Base-by-base conservation (phyloP, 2,797 vertebrate species). In the Selene dorsalis region DNA sequence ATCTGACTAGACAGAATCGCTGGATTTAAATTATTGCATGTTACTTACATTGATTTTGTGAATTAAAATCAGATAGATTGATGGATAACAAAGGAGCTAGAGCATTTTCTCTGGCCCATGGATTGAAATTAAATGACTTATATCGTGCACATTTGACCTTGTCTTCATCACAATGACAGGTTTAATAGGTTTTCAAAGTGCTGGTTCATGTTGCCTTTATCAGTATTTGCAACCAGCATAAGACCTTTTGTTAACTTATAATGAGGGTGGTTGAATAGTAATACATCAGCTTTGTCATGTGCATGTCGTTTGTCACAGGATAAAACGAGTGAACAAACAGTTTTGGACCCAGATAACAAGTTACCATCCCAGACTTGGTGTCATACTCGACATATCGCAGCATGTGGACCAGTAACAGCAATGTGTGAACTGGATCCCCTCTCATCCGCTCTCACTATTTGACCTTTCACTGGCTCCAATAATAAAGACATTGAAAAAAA, bases 381-480 rank as follows among this genome's bases (percentile, higher is more conserved):
- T 57, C 61, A 28, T n/a, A 10, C 3, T 50, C 12, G 16, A 53
- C 61, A 39, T n/a, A 24, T 39, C 22, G 12, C 3, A 0, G 14
- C 13, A 4, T 48, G 38, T 0, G n/a, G 9, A 39, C 20, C n/a
- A 12, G 56, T 17, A 6, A 4, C 13, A 48, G 50, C 35, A 9
- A 24, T 0, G 32, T 26, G 50, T 32, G 56, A 71, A 72, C 22
- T 12, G 12, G 17, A 63, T 35, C 61, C 12, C 6, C 18, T 48
- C n/a, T 73, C 18, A n/a, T 39, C 39, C 28, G 0, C 45, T 18
- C 14, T 7, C 65, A 41, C 66, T 0, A 10, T 68, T 58, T 73
- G 77, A 82, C 71, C 73, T 76, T 85, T 30, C 4, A 24, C 11
- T 0, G 3, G 4, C 58, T 63, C 17, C 53, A 57, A 11, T 12